Evolutionary conservation across 2,113 vertebrate species (phyloP), one percentile per base, ranked within the genome.

Genomic region (Setophaga kirtlandii): DNA sequence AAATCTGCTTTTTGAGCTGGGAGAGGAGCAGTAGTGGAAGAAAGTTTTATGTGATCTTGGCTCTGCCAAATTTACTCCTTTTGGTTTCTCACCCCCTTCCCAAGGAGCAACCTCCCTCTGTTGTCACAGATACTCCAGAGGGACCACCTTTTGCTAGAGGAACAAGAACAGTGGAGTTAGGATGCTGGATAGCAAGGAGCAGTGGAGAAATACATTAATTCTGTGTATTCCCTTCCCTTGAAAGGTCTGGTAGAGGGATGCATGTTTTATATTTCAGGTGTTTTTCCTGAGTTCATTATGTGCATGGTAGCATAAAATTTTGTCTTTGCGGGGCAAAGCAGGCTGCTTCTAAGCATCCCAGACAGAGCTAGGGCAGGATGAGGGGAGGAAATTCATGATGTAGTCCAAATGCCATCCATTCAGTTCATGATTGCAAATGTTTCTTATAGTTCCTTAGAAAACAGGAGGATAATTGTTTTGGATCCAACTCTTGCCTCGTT

Each of bases 1-100:
- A 76, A 85, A 35, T 71, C 68, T 85, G 58, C 62, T 68, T 94
- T 89, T 93, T 93, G 71, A 91, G 67, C 50, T 78, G 58, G 49
- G 79, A 75, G 52, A 64, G 50, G 60, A 92, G 90, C 21, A 44
- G 50, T 76, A 92, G 75, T 89, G 53, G 79, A 80, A 93, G 56
- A 75, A 95, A 49, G 62, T 63, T 41, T 37, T 25, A 10, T 50
- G 31, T 15, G 59, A 83, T 59, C 53, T 76, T 79, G 77, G 5
- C 8, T 62, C 53, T 42, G 62, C 84, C 82, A 88, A 19, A 80
- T 83, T 62, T 88, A 23, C 35, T 92, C 35, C 55, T 88, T 94
- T 70, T 81, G 89, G 35, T 71, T 90, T 55, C 62, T 71, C 35
- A 76, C 28, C 53, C 75, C 70, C 50, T 83, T 88, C 76, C 53